phyloP scores from a whole-genome alignment of 1,140 invertebrate genomes.

The Metopolophium dirhodum region DNA sequence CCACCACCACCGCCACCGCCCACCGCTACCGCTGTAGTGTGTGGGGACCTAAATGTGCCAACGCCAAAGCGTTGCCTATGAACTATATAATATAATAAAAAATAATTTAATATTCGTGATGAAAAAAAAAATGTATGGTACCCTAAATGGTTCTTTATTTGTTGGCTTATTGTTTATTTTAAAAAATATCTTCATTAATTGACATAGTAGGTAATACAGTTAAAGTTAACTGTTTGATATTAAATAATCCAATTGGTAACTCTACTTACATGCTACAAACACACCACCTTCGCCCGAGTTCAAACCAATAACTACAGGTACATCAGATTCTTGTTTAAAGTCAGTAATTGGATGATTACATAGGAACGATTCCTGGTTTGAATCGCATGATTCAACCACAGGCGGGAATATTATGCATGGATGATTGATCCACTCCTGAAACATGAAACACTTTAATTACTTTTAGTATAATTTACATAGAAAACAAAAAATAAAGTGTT shows the following conservation, averaged over 20 bases:
- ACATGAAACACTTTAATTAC: not conserved
- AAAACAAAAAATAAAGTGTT: not conserved
- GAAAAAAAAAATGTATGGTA: not conserved
- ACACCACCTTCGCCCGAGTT: constrained; percentile 74
- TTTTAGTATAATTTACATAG: not conserved
- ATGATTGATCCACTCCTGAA: constrained; percentile 40
- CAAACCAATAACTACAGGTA: constrained; percentile 74
- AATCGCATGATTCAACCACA: constrained; percentile 42
- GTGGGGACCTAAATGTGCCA: too few species aligned
- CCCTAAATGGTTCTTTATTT: not conserved
- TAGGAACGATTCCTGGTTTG: constrained; percentile 37
- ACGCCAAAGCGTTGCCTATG: not conserved
- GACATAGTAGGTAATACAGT: not conserved
- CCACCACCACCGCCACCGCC: too few species aligned
- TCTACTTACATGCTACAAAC: constrained; percentile 67
- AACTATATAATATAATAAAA: not conserved
- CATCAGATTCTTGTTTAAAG: constrained; percentile 61
- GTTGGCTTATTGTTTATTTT: not conserved
- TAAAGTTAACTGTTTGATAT: not conserved
- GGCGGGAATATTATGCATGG: constrained; percentile 27
- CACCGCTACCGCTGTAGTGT: too few species aligned
- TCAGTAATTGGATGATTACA: constrained; percentile 34
- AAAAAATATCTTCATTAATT: not conserved
- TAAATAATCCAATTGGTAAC: not conserved
- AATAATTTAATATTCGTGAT: not conserved